Percentiles rank a stretch among this genome's conserved stretches.
phyloP scores from a whole-genome alignment of 2,888 invertebrate species.

The Chloromyia formosa region DNA sequence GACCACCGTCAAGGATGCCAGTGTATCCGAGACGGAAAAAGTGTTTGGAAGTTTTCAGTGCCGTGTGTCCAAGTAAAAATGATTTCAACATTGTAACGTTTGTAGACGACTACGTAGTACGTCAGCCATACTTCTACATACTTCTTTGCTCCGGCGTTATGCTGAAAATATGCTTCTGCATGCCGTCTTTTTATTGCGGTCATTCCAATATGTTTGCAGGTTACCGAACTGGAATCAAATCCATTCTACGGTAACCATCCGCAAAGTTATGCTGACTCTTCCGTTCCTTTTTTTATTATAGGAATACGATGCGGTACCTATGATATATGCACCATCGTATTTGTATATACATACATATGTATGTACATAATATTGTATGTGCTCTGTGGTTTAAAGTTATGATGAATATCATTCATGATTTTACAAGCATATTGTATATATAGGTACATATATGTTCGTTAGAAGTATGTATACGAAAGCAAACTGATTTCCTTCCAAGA shows the following conservation, averaged over 20 bases:
- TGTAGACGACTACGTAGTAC: background rate
- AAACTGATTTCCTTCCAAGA: no score
- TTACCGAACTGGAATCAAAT: slow-evolving; percentile 50
- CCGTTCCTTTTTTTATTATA: slow-evolving; percentile 29
- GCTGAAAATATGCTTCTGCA: slow-evolving; percentile 34
- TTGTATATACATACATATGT: no score
- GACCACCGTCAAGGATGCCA: slow-evolving; percentile 11
- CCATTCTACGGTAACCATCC: slow-evolving; percentile 48
- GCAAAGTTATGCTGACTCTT: slow-evolving; percentile 49
- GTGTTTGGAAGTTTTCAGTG: slow-evolving; percentile 1
- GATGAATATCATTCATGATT: slow-evolving; percentile 50
- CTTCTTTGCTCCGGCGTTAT: background rate
- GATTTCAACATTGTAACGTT: slow-evolving; percentile 32
- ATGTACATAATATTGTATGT: slow-evolving; percentile 42
- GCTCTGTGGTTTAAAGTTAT: slow-evolving; percentile 49
- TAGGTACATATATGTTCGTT: no score
- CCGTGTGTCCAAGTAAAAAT: slow-evolving; percentile 36
- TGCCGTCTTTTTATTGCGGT: slow-evolving; percentile 49
- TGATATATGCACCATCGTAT: slow-evolving; percentile 6
- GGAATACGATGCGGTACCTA: slow-evolving; percentile 29
- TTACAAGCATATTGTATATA: slow-evolving; percentile 11
- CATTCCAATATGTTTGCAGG: slow-evolving; percentile 50
- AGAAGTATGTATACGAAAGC: no score
- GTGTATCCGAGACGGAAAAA: slow-evolving; percentile 6
- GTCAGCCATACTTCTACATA: background rate